Evolutionary conservation across 2,113 vertebrate species (phyloP).

Genomic region (Festucalex cinctus): DNA sequence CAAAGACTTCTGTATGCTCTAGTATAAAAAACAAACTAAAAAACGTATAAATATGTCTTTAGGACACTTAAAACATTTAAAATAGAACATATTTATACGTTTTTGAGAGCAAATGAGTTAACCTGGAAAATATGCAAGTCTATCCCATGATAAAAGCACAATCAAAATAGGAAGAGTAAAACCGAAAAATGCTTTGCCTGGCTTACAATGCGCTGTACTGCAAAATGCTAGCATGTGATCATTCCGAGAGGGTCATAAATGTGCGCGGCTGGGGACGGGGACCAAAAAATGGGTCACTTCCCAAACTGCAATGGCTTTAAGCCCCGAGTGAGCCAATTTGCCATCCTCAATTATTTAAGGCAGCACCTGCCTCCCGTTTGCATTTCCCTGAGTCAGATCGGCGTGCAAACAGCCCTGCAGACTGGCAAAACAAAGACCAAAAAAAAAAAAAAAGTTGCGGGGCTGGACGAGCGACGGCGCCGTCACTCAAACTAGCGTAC

Average conservation of each 20-base stretch:
- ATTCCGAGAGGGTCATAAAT: slow-evolving; percentile 32
- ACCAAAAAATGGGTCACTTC: slow-evolving; percentile 51
- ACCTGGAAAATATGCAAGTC: no score
- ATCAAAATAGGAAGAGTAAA: no score
- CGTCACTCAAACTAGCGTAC: slow-evolving; percentile 1
- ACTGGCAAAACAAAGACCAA: slow-evolving; percentile 23
- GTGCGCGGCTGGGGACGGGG: slow-evolving; percentile 16
- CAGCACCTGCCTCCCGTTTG: slow-evolving; percentile 56
- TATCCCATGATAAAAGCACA: no score
- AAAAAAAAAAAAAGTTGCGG: slow-evolving; percentile 28
- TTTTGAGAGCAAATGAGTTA: no score
- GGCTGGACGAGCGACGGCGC: slow-evolving; percentile 25
- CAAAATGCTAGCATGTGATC: slow-evolving; percentile 8
- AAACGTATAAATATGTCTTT: no score
- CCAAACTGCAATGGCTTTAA: slow-evolving; percentile 24
- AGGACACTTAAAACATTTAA: no score
- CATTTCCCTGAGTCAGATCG: slow-evolving; percentile 38
- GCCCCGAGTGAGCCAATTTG: slow-evolving; percentile 57
- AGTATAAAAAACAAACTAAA: no score
- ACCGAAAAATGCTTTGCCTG: no score
- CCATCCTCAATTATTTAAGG: slow-evolving; percentile 60
- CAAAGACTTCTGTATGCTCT: no score
- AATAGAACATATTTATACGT: no score
- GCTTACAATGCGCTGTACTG: no score
- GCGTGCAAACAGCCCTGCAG: slow-evolving; percentile 11